These are phyloP conservation scores for Cryptocheilus praepositus DNA, from an alignment of 2,888 invertebrate genomes.

Conservation along the genomic window DNA sequence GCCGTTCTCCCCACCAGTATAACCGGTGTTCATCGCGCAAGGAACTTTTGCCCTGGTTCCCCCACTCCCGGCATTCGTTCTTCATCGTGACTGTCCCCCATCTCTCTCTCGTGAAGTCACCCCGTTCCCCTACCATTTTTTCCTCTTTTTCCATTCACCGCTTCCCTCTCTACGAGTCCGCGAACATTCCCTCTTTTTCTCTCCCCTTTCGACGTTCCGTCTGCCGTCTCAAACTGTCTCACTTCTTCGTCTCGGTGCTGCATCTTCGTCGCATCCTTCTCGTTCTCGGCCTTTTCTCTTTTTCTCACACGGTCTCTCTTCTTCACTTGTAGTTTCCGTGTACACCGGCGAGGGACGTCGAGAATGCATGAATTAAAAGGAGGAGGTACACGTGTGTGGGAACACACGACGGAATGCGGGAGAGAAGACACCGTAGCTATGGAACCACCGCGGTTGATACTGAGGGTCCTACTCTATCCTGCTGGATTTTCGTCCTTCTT, in stretches of 20 bases:
- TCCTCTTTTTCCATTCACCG: constrained; percentile 43
- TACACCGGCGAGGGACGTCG: constrained; percentile 31
- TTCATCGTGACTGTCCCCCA: constrained; percentile 32
- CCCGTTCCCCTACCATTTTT: constrained; percentile 35
- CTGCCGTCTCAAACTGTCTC: not conserved
- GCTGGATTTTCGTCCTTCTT: constrained; percentile 1
- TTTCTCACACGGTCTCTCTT: not conserved
- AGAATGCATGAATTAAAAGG: constrained; percentile 62
- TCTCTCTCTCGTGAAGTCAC: constrained; percentile 26
- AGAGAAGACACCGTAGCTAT: constrained; percentile 60
- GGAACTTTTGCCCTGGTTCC: constrained; percentile 47
- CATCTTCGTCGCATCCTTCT: constrained; percentile 1
- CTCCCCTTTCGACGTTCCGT: constrained; percentile 13
- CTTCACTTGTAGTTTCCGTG: constrained; percentile 16
- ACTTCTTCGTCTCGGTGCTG: not conserved
- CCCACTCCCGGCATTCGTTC: constrained; percentile 40
- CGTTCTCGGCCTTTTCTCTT: not conserved
- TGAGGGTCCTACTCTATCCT: constrained; percentile 37
- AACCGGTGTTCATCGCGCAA: constrained; percentile 49
- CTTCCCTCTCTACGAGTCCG: constrained; percentile 21
- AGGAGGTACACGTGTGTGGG: constrained; percentile 50
- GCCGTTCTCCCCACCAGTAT: constrained; percentile 45
- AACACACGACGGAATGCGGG: constrained; percentile 63
- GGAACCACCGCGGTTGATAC: constrained; percentile 46
- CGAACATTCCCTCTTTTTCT: constrained; percentile 15